Evolutionary conservation across 2,113 vertebrate genomes (phyloP), one percentile per base, ranked within the genome.

Genomic region (Albula goreensis): DNA sequence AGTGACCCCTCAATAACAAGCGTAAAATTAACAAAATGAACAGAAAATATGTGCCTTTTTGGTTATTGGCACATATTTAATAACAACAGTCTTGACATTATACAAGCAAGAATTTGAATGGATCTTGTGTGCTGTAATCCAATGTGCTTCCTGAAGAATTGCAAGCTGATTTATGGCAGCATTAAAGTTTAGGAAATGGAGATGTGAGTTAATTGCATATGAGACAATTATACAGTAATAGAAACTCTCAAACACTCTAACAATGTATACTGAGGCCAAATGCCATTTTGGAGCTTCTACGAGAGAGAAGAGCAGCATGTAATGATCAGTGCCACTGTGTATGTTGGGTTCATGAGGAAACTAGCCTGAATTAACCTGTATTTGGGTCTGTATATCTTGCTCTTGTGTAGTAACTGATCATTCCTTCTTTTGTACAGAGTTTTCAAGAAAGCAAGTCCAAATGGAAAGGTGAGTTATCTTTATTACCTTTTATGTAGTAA

Each of bases 361-460:
- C 31, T 41, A 41, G 31, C 31, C 31, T 41, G 31, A 41, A 41
- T 41, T 0, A 41, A 41, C 31, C 31, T 41, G 0, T 41, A 41
- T 41, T 41, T 41, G 31, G 31, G 31, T 41, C 31, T 41, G 31
- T 41, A 1, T 41, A 41, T 1, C 31, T 41, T 41, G 31, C 31
- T 41, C 31, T 41, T 63, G 82, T 78, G 66, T 77, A 48, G 48
- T 2, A 13, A 3, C 19, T 79, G 17, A 82, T 17, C 63, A 17
- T 60, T 74, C 7, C 8, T 85, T 90, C 78, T 93, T 57, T 89
- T 88, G 92, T 91, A 78, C 93, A 97, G 97, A 89, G 97, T 97
- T 49, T 97, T 97, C 93, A 97, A 97, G 93, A 97, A 97, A 87
- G 96, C 97, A 22, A 97, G 97, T 91, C 97, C 97, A 0, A 97